Evolutionary conservation across 2,797 vertebrate species (phyloP), one percentile per base, ranked within the genome.

Genomic region (Triplophysa bombifrons): DNA sequence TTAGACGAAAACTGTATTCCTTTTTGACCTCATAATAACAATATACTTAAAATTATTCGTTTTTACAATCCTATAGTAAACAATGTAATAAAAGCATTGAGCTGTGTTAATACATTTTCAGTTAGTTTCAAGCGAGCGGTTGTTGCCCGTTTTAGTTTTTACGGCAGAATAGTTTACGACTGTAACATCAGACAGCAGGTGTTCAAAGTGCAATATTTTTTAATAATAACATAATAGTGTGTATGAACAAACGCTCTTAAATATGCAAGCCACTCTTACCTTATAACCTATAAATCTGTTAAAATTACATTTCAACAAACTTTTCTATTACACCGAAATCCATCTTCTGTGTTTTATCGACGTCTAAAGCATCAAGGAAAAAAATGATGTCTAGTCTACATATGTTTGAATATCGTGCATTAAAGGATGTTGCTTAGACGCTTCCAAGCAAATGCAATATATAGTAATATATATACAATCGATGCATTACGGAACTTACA

Each of bases 161-260:
- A 12, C 12, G 14, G 30, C 73, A 66, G 64, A 68, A 68, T 12
- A 60, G 14, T 76, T 68, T 68, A 76, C n/a, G 51, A 68, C 34
- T 66, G 53, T 55, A 76, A 67, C 22, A 67, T 19, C 38, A 51
- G 8, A 76, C 38, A 56, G 56, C 73, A 66, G 19, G 50, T 56
- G 64, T 66, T 30, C 69, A 64, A 25, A 25, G n/a, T 58, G 22
- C 53, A 34, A 19, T 53, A 82, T 73, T 61, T 80, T 64, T 8
- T 7, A 76, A 72, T 80, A 76, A 48, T 27, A 48, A 48, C 63
- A 64, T 6, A 30, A 71, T 51, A 38, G 53, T 14, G 19, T 41
- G 19, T 38, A 77, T 41, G 30, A 55, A 70, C 56, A 14, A 63
- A 50, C 56, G 16, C 16, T 25, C 4, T 20, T 13, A 25, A 20